phyloP scores from a whole-genome alignment of 2,888 invertebrate genomes.

The Ferrisia virgata region DNA sequence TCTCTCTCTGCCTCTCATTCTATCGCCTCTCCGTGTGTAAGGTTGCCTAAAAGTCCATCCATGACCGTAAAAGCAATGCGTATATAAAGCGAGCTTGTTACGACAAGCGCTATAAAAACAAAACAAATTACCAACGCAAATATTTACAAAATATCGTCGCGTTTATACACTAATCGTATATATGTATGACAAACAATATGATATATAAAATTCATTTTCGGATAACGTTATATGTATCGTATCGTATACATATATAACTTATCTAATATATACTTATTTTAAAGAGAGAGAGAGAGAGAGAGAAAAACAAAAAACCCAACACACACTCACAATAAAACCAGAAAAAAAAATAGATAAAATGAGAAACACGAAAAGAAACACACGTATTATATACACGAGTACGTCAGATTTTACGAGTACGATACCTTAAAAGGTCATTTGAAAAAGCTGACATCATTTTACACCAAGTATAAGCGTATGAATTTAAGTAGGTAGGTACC shows the following conservation, averaged over 20 bases:
- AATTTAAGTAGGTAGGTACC: no score
- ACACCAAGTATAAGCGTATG: no score
- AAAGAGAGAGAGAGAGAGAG: no score
- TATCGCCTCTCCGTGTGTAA: neutral
- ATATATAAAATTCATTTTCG: slow-evolving; percentile 22
- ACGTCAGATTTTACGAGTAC: neutral
- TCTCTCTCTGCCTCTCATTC: no score
- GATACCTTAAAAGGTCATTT: neutral
- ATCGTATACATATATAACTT: neutral
- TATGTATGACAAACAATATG: neutral
- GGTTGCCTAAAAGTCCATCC: slow-evolving; percentile 25
- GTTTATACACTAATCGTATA: neutral
- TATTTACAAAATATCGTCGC: slow-evolving; percentile 12
- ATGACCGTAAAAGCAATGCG: slow-evolving; percentile 26
- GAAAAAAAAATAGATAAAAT: no score
- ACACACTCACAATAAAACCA: no score
- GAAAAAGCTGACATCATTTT: neutral
- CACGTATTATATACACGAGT: no score
- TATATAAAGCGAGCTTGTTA: slow-evolving; percentile 14
- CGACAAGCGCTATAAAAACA: slow-evolving; percentile 21
- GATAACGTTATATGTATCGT: no score
- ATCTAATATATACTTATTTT: no score
- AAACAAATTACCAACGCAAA: slow-evolving; percentile 20
- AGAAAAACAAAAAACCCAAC: no score
- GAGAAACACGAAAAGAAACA: neutral